phyloP scores from a whole-genome alignment of 2,888 invertebrate species.

The Gerosis bhagava region DNA sequence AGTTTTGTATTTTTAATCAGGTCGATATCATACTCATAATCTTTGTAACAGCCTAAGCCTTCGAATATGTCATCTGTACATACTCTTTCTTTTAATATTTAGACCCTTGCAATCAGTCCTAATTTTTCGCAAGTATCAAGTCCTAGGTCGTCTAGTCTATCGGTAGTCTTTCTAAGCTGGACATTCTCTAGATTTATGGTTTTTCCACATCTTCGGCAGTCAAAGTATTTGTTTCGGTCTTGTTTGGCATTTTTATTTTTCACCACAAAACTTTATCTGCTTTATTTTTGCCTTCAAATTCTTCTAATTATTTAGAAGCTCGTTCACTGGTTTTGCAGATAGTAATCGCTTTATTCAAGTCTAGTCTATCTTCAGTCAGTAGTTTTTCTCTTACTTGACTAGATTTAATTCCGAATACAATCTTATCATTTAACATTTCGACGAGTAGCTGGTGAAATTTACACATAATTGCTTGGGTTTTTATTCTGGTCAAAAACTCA shows the following conservation, averaged over 20 bases:
- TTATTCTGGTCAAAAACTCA: conserved; percentile 30
- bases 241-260: too few relatives aligned
- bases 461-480: conserved; percentile 33
- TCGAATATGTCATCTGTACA: conserved; percentile 13
- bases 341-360: conserved; percentile 26
- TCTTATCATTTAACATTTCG: conserved; percentile 34
- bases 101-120: conserved; percentile 1
- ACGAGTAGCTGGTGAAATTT: conserved; percentile 31
- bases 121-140: conserved; percentile 12
- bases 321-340: conserved; percentile 29
- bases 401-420: conserved; percentile 30
- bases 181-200: too few relatives aligned
- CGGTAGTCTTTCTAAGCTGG: too few relatives aligned
- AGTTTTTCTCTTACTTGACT: conserved; percentile 30
- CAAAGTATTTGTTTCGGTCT: too few relatives aligned
- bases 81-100: conserved; percentile 2
- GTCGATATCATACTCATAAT: conserved; percentile 17
- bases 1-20: conserved; percentile 18
- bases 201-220: too few relatives aligned
- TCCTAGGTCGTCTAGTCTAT: too few relatives aligned
- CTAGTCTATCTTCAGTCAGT: conserved; percentile 14
- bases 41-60: conserved; percentile 11
- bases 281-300: too few relatives aligned
- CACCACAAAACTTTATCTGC: too few relatives aligned
- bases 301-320: conserved; percentile 24